These are phyloP conservation scores for Xenopus tropicalis DNA, from an alignment of 2,113 vertebrate species.

Conservation along the genomic window DNA sequence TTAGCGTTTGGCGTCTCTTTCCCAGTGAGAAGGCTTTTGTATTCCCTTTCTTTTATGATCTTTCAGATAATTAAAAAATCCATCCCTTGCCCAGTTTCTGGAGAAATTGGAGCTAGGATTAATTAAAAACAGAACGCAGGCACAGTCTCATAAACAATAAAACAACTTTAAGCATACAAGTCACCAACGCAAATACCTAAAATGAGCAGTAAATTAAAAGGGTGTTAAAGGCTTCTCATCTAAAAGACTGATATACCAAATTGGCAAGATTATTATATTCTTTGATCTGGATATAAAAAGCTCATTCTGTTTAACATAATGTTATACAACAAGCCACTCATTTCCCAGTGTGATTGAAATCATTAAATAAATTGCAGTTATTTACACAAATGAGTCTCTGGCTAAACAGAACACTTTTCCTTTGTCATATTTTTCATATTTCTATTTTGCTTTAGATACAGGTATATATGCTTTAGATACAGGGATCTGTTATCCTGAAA, in stretches of 20 bases:
- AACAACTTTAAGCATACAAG: constrained; percentile 23
- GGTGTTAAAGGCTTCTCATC: constrained; percentile 9
- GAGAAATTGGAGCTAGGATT: constrained; percentile 35
- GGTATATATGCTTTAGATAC: too few relatives aligned
- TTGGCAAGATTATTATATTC: constrained; percentile 19
- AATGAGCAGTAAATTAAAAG: constrained; percentile 18
- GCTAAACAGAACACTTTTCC: too few relatives aligned
- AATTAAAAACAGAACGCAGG: constrained; percentile 33
- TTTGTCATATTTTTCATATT: too few relatives aligned
- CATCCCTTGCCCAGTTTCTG: constrained; percentile 41
- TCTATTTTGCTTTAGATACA: too few relatives aligned
- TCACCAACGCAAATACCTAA: constrained; percentile 29
- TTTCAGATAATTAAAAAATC: constrained; percentile 44
- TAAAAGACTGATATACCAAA: not conserved
- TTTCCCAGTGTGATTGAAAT: too few relatives aligned
- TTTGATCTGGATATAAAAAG: too few relatives aligned
- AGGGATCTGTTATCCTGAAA: too few relatives aligned
- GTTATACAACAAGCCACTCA: too few relatives aligned
- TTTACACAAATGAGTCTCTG: too few relatives aligned
- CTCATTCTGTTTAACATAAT: too few relatives aligned
- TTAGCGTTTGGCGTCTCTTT: constrained; percentile 29
- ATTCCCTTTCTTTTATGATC: constrained; percentile 38
- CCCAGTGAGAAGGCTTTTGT: constrained; percentile 27
- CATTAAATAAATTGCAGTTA: too few relatives aligned
- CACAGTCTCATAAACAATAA: constrained; percentile 40